phyloP scores from a whole-genome alignment of 2,888 invertebrate genomes.

The Pollenia angustigena region DNA sequence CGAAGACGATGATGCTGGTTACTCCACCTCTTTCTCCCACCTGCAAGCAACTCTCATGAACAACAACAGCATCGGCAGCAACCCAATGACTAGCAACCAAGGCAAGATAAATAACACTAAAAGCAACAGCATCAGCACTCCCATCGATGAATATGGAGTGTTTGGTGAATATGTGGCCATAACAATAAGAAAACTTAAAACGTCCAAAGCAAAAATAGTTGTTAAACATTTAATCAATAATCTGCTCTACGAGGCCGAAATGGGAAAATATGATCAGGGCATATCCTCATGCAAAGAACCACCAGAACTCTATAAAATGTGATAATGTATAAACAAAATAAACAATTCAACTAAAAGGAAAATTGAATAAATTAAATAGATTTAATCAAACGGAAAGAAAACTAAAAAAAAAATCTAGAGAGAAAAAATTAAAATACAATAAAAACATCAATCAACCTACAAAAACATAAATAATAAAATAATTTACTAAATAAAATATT shows the following conservation, averaged over 20 bases:
- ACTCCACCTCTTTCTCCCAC: conserved; percentile 59
- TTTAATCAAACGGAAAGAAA: conserved; percentile 39
- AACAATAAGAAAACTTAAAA: conserved; percentile 82
- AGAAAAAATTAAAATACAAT: conserved; percentile 30
- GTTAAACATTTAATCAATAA: conserved; percentile 83
- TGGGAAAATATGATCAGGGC: conserved; percentile 82
- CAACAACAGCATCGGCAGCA: conserved; percentile 50
- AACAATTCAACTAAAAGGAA: not conserved
- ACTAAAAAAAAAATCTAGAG: not conserved
- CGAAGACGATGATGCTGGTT: conserved; percentile 52
- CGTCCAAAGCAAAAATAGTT: conserved; percentile 82
- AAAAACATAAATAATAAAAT: conserved; percentile 20
- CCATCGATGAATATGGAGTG: conserved; percentile 81
- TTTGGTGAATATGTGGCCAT: conserved; percentile 83
- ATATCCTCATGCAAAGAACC: conserved; percentile 82
- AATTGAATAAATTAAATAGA: conserved; percentile 40
- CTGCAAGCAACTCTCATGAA: conserved; percentile 58
- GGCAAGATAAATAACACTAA: conserved; percentile 16
- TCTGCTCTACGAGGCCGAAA: conserved; percentile 82
- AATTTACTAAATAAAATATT: conserved; percentile 2
- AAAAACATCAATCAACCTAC: conserved; percentile 9
- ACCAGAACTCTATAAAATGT: conserved; percentile 83
- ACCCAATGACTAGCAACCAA: conserved; percentile 39
- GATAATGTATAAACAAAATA: conserved; percentile 71
- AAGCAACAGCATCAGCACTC: conserved; percentile 33